A percentile compares a stretch with the other conserved stretches of the same genome.
Evolutionary conservation across 2,888 invertebrate genomes (phyloP).

Genomic region (Bellardia pandia): DNA sequence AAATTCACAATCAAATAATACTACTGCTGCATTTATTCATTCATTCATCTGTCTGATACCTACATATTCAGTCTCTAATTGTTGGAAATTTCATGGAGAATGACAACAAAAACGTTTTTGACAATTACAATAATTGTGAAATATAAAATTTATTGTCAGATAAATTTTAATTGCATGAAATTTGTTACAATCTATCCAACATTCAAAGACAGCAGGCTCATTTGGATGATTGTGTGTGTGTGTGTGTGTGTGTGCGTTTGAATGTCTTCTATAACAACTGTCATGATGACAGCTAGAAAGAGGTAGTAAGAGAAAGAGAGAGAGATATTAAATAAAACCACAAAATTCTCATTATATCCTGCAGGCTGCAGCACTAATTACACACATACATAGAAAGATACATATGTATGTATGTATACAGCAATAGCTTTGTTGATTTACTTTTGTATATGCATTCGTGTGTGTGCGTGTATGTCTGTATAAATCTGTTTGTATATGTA

Average conservation of each 20-base stretch:
- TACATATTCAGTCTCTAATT: slow-evolving; percentile 24
- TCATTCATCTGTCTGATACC: neutral
- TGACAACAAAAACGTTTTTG: slow-evolving; percentile 29
- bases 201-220: slow-evolving; percentile 18
- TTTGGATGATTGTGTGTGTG: neutral
- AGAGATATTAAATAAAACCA: slow-evolving; percentile 46
- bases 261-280: slow-evolving; percentile 13
- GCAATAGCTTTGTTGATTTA: slow-evolving; percentile 44
- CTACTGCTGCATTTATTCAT: neutral
- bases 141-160: slow-evolving; percentile 62
- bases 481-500: slow-evolving; percentile 27
- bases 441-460: neutral
- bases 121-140: slow-evolving; percentile 64
- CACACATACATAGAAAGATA: slow-evolving; percentile 6
- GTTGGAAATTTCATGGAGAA: neutral
- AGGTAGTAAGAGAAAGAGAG: neutral
- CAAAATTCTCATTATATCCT: slow-evolving; percentile 52
- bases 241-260: neutral
- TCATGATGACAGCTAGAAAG: slow-evolving; percentile 20
- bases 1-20: neutral
- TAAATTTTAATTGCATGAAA: slow-evolving; percentile 63
- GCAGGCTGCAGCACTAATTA: slow-evolving; percentile 40
- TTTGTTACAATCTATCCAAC: slow-evolving; percentile 48
- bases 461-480: neutral
- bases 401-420: neutral